phyloP scores from a whole-genome alignment of 2,797 vertebrate species.

The Natrix natrix region DNA sequence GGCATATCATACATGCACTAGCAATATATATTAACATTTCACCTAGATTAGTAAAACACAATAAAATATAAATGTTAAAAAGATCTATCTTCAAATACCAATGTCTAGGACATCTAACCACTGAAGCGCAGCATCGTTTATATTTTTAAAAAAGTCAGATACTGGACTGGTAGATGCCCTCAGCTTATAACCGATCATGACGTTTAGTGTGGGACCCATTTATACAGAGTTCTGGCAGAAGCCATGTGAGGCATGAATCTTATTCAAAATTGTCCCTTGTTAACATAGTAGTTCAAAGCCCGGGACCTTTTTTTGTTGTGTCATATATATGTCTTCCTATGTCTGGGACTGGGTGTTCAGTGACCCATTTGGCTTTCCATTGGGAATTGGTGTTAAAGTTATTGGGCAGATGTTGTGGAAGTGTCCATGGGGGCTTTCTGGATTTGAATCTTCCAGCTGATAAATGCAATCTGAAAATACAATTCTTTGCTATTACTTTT shows the following conservation, averaged over 20 bases:
- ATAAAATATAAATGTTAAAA: background rate
- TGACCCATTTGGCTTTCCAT: background rate
- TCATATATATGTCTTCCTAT: background rate
- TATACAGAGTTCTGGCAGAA: background rate
- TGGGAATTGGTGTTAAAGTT: background rate
- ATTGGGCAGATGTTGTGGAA: background rate
- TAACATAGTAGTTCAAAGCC: background rate
- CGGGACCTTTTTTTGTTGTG: fast-evolving
- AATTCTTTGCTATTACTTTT: background rate
- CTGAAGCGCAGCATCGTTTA: too few species aligned
- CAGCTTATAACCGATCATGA: background rate
- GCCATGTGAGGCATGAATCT: background rate
- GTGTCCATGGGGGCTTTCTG: background rate
- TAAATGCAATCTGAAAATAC: background rate
- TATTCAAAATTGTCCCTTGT: background rate
- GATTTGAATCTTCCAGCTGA: background rate
- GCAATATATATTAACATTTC: background rate
- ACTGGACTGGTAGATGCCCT: background rate
- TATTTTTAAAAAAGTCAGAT: background rate
- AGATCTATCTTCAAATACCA: background rate
- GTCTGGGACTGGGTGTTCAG: background rate
- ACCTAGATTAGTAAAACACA: background rate
- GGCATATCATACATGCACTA: background rate
- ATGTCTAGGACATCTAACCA: background rate
- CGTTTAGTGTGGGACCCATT: background rate